Evolutionary conservation across 2,113 vertebrate species (phyloP).

Genomic region (Melanerpes formicivorus): DNA sequence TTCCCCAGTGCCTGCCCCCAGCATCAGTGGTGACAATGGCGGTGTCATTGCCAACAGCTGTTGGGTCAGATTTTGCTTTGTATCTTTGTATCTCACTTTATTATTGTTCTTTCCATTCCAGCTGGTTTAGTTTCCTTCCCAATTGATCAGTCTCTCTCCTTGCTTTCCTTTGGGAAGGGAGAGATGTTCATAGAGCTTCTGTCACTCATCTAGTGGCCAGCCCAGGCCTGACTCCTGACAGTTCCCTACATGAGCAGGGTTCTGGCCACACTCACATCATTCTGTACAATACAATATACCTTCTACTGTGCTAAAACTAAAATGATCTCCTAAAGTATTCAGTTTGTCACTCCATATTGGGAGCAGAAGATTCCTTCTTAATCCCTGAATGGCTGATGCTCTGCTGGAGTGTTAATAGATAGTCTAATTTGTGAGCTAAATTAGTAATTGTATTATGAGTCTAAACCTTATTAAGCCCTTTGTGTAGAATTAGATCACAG

Average conservation of each 20-base stretch:
- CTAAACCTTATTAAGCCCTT: slow-evolving; percentile 80
- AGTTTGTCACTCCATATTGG: not conserved
- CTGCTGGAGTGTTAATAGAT: slow-evolving; percentile 77
- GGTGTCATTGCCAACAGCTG: no score
- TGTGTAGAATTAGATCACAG: slow-evolving; percentile 76
- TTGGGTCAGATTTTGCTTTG: no score
- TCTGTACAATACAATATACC: not conserved
- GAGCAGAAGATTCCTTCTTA: slow-evolving; percentile 47
- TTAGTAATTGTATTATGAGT: slow-evolving; percentile 82
- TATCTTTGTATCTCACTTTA: no score
- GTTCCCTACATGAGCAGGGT: not conserved
- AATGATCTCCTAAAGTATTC: not conserved
- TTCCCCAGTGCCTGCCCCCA: no score
- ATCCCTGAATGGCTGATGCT: slow-evolving; percentile 59
- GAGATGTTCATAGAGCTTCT: no score
- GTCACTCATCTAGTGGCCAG: no score
- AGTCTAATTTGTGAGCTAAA: slow-evolving; percentile 82
- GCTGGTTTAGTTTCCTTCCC: no score
- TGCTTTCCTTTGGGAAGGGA: no score
- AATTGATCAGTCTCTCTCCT: no score
- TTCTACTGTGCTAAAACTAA: not conserved
- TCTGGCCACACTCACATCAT: not conserved
- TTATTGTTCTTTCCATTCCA: no score
- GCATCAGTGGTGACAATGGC: no score
- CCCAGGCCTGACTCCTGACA: not conserved